Base-by-base conservation (phyloP, 2,888 invertebrate species). In the Cantharis lateralis region DNA sequence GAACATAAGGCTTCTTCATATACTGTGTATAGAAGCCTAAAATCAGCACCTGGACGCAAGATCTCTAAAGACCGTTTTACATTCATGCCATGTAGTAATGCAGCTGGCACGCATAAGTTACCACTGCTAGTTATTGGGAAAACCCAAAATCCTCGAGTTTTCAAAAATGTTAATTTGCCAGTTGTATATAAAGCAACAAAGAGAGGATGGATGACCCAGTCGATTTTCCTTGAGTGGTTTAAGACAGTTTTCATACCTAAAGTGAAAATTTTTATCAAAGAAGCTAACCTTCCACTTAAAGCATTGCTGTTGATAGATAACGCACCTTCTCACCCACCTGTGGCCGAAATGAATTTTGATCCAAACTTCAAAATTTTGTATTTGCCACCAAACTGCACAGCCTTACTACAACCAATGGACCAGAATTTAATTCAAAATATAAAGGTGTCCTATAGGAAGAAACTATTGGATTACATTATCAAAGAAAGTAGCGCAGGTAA, bases 221-320 rank as follows among this genome's bases (percentile, higher is more conserved):
- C n/a, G n/a, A n/a, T n/a, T n/a, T n/a, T n/a, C n/a, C n/a, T n/a
- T n/a, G n/a, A n/a, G n/a, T n/a, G n/a, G n/a, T n/a, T n/a, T n/a
- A n/a, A n/a, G n/a, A n/a, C n/a, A n/a, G n/a, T 62, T 74, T 72
- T 69, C 28, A 70, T 72, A 18, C 32, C 32, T 15, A 11, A 61
- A 62, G 76, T 76, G 20, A 71, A 18, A 71, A 63, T 26, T 68
- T 72, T 71, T 28, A 61, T 28, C 9, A 70, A 11, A 64, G 20
- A 18, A 18, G n/a, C 64, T 32, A 76, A 76, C 15, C 15, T 76
- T 15, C 68, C 63, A 15, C 15, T 18, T 9, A 62, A 69, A 70
- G n/a, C 72, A 15, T 24, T 77, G 32, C 70, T 77, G 62, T 10
- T 74, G 32, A n/a, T 68, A n/a, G 77, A 71, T 62, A 77, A 74